A percentile compares a stretch with the other conserved stretches of the same genome.
These are phyloP conservation scores for Drosophila sordidapex DNA, from an alignment of 2,888 invertebrate genomes.

Conservation along the genomic window DNA sequence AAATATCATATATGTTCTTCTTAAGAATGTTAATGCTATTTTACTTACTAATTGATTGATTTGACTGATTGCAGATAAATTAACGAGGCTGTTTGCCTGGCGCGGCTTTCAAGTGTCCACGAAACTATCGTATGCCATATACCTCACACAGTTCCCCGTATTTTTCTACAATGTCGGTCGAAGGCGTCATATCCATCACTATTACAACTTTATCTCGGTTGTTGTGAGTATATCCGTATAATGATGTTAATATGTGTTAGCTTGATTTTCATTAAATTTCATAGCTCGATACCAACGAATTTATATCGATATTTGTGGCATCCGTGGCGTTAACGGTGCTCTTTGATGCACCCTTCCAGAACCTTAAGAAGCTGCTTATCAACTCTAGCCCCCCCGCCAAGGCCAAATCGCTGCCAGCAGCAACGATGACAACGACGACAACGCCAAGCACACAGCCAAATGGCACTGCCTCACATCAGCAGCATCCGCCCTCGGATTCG, in stretches of 20 bases:
- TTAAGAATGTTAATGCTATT: background rate
- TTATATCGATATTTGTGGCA: slow-evolving; percentile 86
- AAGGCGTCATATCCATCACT: slow-evolving; percentile 87
- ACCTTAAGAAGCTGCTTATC: slow-evolving; percentile 87
- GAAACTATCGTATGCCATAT: slow-evolving; percentile 89
- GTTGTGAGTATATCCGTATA: slow-evolving; percentile 85
- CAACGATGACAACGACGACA: slow-evolving; percentile 18
- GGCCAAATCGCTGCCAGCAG: slow-evolving; percentile 21
- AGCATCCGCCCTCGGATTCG: slow-evolving; percentile 3
- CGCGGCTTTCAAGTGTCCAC: slow-evolving; percentile 88
- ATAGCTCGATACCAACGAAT: slow-evolving; percentile 88
- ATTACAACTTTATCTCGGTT: slow-evolving; percentile 87
- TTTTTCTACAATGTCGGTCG: slow-evolving; percentile 90
- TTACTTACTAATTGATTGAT: background rate
- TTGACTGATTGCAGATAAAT: slow-evolving; percentile 84
- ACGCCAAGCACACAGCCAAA: slow-evolving; percentile 31
- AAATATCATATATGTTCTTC: background rate
- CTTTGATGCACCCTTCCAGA: slow-evolving; percentile 89
- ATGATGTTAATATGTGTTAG: background rate
- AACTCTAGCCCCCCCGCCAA: slow-evolving; percentile 54
- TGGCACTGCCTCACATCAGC: slow-evolving; percentile 41
- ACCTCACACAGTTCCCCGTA: slow-evolving; percentile 90
- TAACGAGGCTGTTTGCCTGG: slow-evolving; percentile 87
- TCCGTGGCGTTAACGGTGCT: slow-evolving; percentile 87
- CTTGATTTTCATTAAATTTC: slow-evolving; percentile 54